Conservation (phyloP, 2,113 vertebrate genomes). For the Platysternon megacephalum region DNA sequence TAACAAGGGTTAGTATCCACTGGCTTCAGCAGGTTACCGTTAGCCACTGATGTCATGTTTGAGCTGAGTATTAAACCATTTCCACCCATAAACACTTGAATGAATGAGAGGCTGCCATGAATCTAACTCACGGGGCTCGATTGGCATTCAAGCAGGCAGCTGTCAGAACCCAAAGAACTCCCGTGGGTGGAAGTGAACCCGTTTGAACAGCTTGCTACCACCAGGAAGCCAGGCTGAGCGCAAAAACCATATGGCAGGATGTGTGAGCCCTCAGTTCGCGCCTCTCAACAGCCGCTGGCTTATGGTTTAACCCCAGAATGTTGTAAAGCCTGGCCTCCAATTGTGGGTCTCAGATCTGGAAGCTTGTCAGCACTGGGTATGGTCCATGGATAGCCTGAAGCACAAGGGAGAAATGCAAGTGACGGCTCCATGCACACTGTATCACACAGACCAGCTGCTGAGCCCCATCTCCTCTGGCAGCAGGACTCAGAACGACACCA, state of each 20-base stretch:
- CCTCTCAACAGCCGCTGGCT: neutral
- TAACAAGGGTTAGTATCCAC: neutral
- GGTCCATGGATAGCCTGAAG: neutral
- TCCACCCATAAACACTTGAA: neutral
- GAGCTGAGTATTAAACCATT: neutral
- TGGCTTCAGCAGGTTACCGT: neutral
- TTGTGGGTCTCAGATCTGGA: neutral
- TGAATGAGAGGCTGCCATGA: neutral
- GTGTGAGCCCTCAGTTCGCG: neutral
- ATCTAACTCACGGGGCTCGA: neutral
- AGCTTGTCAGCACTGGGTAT: neutral
- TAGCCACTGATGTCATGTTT: neutral
- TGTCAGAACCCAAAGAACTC: neutral
- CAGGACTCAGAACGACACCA: neutral
- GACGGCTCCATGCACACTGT: neutral
- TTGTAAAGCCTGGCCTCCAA: neutral
- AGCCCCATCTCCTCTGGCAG: neutral
- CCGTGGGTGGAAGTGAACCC: neutral
- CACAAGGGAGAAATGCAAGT: accelerated
- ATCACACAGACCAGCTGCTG: neutral
- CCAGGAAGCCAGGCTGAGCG: conserved; percentile 26
- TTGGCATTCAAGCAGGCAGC: accelerated
- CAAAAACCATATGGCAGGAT: conserved; percentile 1
- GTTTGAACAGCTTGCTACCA: conserved; percentile 15
- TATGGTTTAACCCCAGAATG: neutral